Evolutionary conservation across 2,113 vertebrate species (phyloP), one percentile per base, ranked within the genome.

Genomic region (Riparia riparia): DNA sequence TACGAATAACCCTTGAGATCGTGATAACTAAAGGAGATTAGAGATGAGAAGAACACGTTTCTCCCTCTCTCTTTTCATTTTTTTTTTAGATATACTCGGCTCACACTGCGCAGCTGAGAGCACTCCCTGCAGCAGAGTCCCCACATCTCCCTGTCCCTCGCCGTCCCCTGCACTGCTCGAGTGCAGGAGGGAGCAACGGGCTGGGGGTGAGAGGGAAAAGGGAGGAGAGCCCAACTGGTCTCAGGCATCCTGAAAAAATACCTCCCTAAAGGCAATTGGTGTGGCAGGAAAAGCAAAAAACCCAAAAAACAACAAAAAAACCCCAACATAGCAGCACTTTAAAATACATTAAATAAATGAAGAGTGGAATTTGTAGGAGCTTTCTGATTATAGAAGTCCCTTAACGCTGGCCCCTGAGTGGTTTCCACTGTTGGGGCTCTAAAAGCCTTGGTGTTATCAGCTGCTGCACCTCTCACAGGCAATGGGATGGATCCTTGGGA

Each of bases 1-100:
- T 93, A 56, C 89, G 94, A 84, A 94, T 91, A 97, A 95, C 92
- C 91, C 93, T 80, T 51, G 93, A 97, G 96, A 95, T 94, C 89
- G 56, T 31, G 65, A 89, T 94, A 92, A 94, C 90, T 91, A 77
- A 87, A 95, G 86, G 76, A 91, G 95, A 97, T 96, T 79, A 94
- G 71, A 90, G 76, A 68, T 0, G 16, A 76, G 81, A 82, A 91
- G 68, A 45, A 1, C 9, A 21, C 20, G 56, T 80, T 94, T 88
- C 82, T 78, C 68, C 17, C 32, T 53, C 69, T 61, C 17, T 57
- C 19, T 54, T 32, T 50, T 24, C 14, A 42, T 54, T 20, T 25
- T 76, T 66, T 66, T 64, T 50, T 37, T 8, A 1, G 22, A 12
- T 64, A 2, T 4, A 12, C 24, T 82, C 42, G 13, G 73, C 16